Percentiles rank a stretch among this genome's conserved stretches.
Conservation (phyloP, 2,113 vertebrate genomes). For the Pseudorectes ferrugineus region DNA sequence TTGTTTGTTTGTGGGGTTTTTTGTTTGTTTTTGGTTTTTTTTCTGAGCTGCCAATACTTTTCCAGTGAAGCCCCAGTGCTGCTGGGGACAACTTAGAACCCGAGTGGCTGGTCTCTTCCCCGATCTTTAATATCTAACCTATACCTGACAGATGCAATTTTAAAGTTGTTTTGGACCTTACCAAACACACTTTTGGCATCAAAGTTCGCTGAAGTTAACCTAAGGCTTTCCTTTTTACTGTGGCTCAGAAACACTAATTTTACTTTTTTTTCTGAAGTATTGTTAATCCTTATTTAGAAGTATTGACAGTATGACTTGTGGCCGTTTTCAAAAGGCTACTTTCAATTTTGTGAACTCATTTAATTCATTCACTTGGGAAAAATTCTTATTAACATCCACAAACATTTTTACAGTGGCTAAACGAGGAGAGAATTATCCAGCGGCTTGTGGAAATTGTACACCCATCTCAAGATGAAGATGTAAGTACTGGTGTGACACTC, state of each 20-base stretch:
- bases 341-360: background rate
- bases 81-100: background rate
- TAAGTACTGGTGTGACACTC: slow-evolving; percentile 70
- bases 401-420: slow-evolving; percentile 86
- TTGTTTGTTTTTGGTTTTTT: background rate
- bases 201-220: background rate
- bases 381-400: background rate
- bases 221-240: background rate
- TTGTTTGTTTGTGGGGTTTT: background rate
- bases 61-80: background rate
- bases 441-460: slow-evolving; percentile 95
- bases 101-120: background rate
- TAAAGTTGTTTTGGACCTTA: background rate
- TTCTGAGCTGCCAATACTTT: background rate
- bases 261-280: background rate
- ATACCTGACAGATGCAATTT: background rate
- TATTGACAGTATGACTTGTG: background rate
- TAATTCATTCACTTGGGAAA: background rate
- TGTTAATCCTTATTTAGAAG: background rate
- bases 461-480: slow-evolving; percentile 96
- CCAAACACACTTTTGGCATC: background rate
- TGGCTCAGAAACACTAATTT: background rate
- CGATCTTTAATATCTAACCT: background rate
- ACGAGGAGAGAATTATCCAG: slow-evolving; percentile 96
- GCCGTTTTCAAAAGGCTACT: background rate